A percentile compares a stretch with the other conserved stretches of the same genome.
These are phyloP conservation scores for Sterrhoptilus dennistouni DNA, from an alignment of 2,113 vertebrate genomes.

Conservation along the genomic window DNA sequence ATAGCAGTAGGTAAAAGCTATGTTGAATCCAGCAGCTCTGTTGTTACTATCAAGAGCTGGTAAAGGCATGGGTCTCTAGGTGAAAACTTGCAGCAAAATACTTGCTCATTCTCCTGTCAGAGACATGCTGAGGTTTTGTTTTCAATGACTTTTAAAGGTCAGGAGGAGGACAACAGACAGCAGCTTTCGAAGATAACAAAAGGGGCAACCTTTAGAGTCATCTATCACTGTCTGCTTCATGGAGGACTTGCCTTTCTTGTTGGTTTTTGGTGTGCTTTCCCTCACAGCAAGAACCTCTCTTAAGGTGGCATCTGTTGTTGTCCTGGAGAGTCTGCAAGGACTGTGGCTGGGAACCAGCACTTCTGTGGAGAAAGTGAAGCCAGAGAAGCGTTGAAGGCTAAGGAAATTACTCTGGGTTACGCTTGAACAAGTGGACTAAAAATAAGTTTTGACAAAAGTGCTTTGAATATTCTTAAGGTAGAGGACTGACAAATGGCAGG, in stretches of 20 bases:
- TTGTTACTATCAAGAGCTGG: not conserved
- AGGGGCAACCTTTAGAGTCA: not conserved
- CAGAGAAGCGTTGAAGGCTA: not conserved
- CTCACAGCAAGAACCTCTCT: not conserved
- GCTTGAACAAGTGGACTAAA: not conserved
- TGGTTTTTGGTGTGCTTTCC: not conserved
- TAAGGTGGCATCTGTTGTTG: not conserved
- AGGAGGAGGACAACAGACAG: not conserved
- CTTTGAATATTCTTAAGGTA: not conserved
- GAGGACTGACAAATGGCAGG: not conserved
- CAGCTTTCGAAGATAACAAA: constrained; percentile 10
- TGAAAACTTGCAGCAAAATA: not conserved
- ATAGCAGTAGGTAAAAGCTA: not conserved
- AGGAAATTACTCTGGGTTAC: not conserved
- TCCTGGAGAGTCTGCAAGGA: not conserved
- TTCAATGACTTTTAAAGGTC: constrained; percentile 37
- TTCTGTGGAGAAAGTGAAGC: not conserved
- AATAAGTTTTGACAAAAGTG: not conserved
- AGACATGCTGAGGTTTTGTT: not conserved
- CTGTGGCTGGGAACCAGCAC: not conserved
- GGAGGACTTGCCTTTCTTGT: not conserved
- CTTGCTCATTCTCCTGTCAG: not conserved
- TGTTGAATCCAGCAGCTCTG: not conserved
- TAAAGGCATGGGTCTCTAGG: not conserved
- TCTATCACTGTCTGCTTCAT: not conserved